phyloP scores from a whole-genome alignment of 2,888 invertebrate genomes.

The Cataglyphis albicans region DNA sequence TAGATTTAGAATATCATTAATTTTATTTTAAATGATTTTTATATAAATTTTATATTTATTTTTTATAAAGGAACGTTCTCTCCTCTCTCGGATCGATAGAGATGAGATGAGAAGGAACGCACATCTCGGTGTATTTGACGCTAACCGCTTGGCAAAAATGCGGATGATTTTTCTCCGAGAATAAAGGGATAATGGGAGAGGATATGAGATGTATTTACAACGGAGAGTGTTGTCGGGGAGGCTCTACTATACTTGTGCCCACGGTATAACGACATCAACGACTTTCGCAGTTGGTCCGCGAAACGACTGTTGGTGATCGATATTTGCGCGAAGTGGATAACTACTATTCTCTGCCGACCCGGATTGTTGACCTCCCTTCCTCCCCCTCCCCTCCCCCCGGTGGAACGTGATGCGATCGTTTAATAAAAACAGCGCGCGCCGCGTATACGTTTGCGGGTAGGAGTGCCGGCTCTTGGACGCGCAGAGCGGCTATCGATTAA shows the following conservation, averaged over 20 bases:
- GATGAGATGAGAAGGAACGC: not conserved
- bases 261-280: slow-evolving; percentile 59
- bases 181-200: not conserved
- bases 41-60: not conserved
- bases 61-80: not conserved
- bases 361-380: not conserved
- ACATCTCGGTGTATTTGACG: not conserved
- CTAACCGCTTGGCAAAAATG: slow-evolving; percentile 31
- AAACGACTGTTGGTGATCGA: slow-evolving; percentile 14
- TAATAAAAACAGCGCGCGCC: slow-evolving; percentile 1
- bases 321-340: slow-evolving; percentile 35
- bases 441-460: not conserved
- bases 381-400: not conserved
- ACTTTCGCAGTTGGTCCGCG: slow-evolving; percentile 32
- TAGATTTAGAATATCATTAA: not conserved
- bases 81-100: not conserved
- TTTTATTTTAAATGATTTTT: not conserved
- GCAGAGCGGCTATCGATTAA: slow-evolving; percentile 33
- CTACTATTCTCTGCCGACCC: not conserved
- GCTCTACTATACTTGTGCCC: slow-evolving; percentile 51
- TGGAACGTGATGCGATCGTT: not conserved
- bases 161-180: slow-evolving; percentile 14
- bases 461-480: slow-evolving; percentile 20
- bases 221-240: slow-evolving; percentile 27
- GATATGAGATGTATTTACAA: slow-evolving; percentile 68